phyloP scores from a whole-genome alignment of 2,113 vertebrate species.

The Brachypteracias leptosomus region DNA sequence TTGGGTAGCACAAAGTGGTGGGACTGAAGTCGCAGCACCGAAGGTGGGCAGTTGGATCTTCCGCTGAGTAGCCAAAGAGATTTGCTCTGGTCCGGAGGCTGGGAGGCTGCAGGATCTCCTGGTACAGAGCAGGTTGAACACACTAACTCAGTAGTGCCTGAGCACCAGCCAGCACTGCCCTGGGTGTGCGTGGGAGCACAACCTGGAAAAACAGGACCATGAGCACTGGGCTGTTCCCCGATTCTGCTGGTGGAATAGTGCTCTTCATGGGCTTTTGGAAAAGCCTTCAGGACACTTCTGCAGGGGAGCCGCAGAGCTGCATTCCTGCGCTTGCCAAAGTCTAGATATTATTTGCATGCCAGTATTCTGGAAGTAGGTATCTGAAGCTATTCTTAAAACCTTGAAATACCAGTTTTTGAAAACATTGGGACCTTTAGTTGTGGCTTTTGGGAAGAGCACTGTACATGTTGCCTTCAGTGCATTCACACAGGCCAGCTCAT shows the following conservation, averaged over 20 bases:
- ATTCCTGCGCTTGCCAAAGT: neutral
- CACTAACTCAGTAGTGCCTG: neutral
- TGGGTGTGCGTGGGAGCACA: neutral
- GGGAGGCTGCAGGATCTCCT: neutral
- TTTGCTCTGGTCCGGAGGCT: neutral
- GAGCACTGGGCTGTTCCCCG: neutral
- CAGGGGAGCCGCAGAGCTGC: neutral
- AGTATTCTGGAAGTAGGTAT: neutral
- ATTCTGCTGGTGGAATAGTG: neutral
- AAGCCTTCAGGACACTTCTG: neutral
- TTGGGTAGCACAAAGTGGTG: neutral
- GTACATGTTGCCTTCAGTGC: accelerated
- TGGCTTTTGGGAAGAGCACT: neutral
- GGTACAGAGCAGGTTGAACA: neutral
- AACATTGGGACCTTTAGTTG: neutral
- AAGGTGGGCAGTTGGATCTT: neutral
- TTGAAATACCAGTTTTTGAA: neutral
- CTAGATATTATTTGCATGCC: neutral
- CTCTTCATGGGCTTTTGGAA: neutral
- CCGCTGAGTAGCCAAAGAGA: neutral
- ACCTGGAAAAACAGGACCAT: neutral
- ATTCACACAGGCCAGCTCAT: accelerated
- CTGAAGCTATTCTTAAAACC: neutral
- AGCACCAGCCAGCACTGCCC: neutral
- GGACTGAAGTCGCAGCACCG: neutral